Conservation (phyloP, 1,140 invertebrate genomes). For the Drusus annulatus region DNA sequence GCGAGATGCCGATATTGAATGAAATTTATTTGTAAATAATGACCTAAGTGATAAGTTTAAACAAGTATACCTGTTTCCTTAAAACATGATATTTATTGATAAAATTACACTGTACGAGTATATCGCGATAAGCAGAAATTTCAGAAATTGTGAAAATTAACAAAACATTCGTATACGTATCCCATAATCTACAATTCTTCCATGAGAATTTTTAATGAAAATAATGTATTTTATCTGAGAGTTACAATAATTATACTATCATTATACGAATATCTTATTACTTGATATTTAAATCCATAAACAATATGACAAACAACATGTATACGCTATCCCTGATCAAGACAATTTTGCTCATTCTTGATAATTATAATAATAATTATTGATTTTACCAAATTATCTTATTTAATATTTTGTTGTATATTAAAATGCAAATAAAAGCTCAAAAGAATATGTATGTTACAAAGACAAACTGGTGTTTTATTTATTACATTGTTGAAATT, state of each 20-base stretch:
- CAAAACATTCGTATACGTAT: conserved; percentile 59
- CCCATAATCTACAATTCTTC: conserved; percentile 59
- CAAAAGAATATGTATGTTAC: conserved; percentile 75
- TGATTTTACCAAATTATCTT: conserved; percentile 75
- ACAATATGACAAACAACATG: conserved; percentile 68
- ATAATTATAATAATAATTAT: conserved; percentile 72
- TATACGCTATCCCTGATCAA: conserved; percentile 73
- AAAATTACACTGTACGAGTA: conserved; percentile 58
- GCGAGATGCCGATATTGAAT: conserved; percentile 59
- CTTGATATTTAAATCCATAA: conserved; percentile 67
- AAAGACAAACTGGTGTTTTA: conserved; percentile 64
- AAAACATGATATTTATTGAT: conserved; percentile 59
- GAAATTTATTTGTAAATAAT: conserved; percentile 59
- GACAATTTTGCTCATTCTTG: conserved; percentile 72
- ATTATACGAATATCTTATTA: conserved; percentile 61
- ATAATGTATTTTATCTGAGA: conserved; percentile 59
- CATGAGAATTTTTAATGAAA: conserved; percentile 59
- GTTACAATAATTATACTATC: conserved; percentile 56
- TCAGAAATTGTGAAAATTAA: conserved; percentile 55
- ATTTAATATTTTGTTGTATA: conserved; percentile 75
- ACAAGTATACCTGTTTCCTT: conserved; percentile 59
- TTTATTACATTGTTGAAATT: conserved; percentile 38
- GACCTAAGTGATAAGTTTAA: conserved; percentile 51
- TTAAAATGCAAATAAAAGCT: conserved; percentile 75
- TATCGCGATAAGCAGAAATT: conserved; percentile 53